Base-by-base conservation (phyloP, 1,140 invertebrate species). In the Scaptomyza hsui region DNA sequence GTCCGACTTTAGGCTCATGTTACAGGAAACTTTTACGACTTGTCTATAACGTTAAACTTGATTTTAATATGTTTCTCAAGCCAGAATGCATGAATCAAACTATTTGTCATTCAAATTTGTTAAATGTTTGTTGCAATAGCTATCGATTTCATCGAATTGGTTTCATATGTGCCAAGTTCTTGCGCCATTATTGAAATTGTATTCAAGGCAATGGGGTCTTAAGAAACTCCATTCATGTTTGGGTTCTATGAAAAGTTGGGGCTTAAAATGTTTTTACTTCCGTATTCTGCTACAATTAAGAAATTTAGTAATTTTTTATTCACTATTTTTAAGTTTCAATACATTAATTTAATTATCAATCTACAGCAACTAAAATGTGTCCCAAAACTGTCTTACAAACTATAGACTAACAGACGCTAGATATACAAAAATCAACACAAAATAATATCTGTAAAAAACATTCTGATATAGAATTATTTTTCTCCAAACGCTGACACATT, bases 61-160 rank as follows among this genome's bases (percentile, higher is more conserved):
- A 21, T 21, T 21, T 21, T 2, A 26, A 18, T 42, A 41, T 42
- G 13, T 42, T 29, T 29, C 26, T 3, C 26, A 6, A 29, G 9
- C 26, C 6, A 55, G 7, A 19, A 0, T 39, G 24, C 6, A 52
- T n/a, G 56, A 72, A 48, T 61, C 32, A 62, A 29, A n/a, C 41
- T 41, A 67, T 77, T 70, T 71, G 60, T 74, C 71, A 70, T 73
- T 70, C 52, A 49, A 69, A 57, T 70, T 72, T 39, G 49, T 57
- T 61, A 35, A 51, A 68, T 29, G 21, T 21, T 60, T 60, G 59
- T 71, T 70, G 63, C 60, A 10, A 51, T 29, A 47, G 65, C 44
- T 52, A 32, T 26, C 42, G 45, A 53, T 37, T 48, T 52, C 41
- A 35, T 37, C 21, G 49, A 59, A 67, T 52, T 29, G 35, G 18